These are phyloP conservation scores for Zoanthus gigantus DNA, from an alignment of 92 coral and sea anemone species.

Conservation along the genomic window DNA sequence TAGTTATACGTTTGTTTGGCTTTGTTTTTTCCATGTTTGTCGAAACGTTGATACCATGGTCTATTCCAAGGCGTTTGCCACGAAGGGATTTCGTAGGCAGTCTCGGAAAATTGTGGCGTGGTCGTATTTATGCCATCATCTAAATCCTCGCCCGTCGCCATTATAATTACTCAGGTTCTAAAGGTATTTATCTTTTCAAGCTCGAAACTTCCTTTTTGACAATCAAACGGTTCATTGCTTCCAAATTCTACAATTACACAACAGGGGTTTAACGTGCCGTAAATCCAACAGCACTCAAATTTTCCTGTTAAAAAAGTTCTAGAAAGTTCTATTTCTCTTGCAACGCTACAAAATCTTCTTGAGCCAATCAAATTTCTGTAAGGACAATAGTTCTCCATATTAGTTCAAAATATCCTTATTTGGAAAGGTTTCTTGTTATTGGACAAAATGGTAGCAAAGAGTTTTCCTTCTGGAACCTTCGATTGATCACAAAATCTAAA, in stretches of 20 bases:
- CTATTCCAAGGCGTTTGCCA: conserved; percentile 91
- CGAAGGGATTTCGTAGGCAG: conserved; percentile 84
- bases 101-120: conserved; percentile 21
- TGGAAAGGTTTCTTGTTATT: conserved; percentile 31
- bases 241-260: not conserved
- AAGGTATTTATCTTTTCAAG: not conserved
- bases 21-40: conserved; percentile 28
- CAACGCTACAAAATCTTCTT: conserved; percentile 20
- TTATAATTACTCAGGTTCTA: not conserved
- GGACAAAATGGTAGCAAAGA: conserved; percentile 49
- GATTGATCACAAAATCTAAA: conserved; percentile 30
- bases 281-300: conserved; percentile 5
- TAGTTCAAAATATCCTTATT: conserved; percentile 16
- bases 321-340: conserved; percentile 19
- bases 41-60: conserved; percentile 86
- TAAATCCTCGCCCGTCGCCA: not conserved
- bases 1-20: conserved; percentile 43
- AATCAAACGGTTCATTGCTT: conserved; percentile 2
- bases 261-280: conserved; percentile 24
- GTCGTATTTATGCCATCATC: conserved; percentile 27
- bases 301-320: not conserved
- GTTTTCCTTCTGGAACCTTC: conserved; percentile 48
- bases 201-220: not conserved
- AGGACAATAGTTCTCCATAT: conserved; percentile 11
- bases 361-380: conserved; percentile 29